These are phyloP conservation scores for Teleopsis dalmanni DNA, from an alignment of 1,140 invertebrate species.

Conservation along the genomic window DNA sequence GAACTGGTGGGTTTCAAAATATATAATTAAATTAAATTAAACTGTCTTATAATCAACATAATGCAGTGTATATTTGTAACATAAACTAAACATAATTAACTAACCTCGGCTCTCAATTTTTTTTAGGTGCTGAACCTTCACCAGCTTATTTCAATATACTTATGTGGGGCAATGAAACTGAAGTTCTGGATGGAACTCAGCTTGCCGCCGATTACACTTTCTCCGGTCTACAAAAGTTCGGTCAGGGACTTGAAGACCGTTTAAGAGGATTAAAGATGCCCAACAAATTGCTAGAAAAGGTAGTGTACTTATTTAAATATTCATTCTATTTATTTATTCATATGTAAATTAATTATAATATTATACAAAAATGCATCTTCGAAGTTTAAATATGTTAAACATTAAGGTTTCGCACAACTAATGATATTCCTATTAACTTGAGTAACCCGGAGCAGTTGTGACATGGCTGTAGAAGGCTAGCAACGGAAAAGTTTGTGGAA, in stretches of 20 bases:
- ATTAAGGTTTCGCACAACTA: no score
- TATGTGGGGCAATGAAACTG: slow-evolving; percentile 77
- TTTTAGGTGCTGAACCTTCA: slow-evolving; percentile 81
- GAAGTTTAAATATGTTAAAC: no score
- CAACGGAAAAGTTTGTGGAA: no score
- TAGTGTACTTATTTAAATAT: no score
- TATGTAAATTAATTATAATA: no score
- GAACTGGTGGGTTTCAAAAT: slow-evolving; percentile 61
- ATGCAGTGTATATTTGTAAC: no score
- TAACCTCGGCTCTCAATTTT: not conserved
- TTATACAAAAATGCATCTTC: no score
- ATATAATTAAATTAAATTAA: not conserved
- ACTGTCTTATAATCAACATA: not conserved
- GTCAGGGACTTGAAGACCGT: slow-evolving; percentile 83
- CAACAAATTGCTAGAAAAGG: slow-evolving; percentile 81
- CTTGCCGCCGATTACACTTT: slow-evolving; percentile 89
- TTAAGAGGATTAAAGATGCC: slow-evolving; percentile 74
- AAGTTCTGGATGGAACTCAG: slow-evolving; percentile 83
- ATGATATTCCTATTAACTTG: no score
- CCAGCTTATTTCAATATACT: slow-evolving; percentile 90
- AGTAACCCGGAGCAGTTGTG: no score
- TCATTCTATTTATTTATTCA: no score
- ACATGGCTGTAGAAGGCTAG: no score
- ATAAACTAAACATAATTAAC: not conserved
- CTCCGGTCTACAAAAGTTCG: slow-evolving; percentile 88